Evolutionary conservation across 1,140 invertebrate species (phyloP).

Genomic region (Penaeus japonicus): DNA sequence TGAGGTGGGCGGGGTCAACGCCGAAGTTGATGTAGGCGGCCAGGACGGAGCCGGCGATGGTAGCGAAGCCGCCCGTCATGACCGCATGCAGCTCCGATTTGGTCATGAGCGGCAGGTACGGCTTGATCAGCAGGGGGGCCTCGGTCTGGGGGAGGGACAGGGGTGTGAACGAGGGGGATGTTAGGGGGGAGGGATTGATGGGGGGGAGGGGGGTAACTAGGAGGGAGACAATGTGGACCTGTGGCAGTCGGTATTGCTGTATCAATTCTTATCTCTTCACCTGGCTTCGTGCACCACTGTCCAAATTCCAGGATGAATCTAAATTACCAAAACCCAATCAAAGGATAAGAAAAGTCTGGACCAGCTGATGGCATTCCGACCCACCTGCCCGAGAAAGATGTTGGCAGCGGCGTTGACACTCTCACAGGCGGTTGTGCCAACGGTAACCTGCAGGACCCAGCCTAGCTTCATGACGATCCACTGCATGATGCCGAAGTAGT

Average conservation of each 20-base stretch:
- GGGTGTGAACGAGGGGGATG: too few species aligned
- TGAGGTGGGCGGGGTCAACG: conserved; percentile 79
- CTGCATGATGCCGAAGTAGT: conserved; percentile 87
- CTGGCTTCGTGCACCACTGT: too few species aligned
- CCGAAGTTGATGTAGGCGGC: conserved; percentile 94
- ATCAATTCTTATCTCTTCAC: too few species aligned
- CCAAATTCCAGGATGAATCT: neutral
- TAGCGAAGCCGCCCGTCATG: conserved; percentile 93
- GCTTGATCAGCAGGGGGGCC: conserved; percentile 85
- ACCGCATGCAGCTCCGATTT: conserved; percentile 90
- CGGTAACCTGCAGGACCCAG: conserved; percentile 74
- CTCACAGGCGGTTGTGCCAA: conserved; percentile 91
- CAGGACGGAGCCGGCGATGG: conserved; percentile 91
- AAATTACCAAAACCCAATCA: neutral
- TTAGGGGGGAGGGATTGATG: neutral
- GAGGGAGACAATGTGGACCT: too few species aligned
- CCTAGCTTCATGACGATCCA: conserved; percentile 83
- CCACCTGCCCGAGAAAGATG: conserved; percentile 78
- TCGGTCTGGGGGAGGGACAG: conserved; percentile 75
- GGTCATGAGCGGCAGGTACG: conserved; percentile 82
- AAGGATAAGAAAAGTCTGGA: neutral
- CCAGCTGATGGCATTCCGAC: neutral
- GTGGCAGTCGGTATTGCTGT: too few species aligned
- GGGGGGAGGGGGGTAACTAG: neutral
- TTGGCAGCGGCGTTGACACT: conserved; percentile 88